These are phyloP conservation scores for Phaonia tiefii DNA, from an alignment of 2,888 invertebrate genomes.

Conservation along the genomic window DNA sequence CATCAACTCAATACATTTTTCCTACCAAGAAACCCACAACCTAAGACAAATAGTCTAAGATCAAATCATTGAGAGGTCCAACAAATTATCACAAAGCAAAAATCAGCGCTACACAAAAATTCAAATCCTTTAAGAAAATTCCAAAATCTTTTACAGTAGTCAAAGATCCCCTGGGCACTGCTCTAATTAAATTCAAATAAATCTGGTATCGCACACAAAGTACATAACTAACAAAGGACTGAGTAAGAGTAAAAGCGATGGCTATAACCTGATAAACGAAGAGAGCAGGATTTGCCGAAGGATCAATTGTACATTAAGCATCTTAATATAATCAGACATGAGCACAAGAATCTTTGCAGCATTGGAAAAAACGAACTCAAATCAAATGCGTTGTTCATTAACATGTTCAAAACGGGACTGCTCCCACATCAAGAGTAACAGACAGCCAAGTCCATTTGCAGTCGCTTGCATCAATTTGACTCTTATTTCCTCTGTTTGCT, in stretches of 20 bases:
- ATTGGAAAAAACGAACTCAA: slow-evolving; percentile 27
- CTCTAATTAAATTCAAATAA: slow-evolving; percentile 48
- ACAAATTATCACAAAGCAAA: slow-evolving; percentile 11
- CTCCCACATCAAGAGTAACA: neutral
- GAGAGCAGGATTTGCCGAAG: neutral
- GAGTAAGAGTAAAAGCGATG: neutral
- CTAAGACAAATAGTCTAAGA: no score
- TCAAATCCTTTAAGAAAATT: neutral
- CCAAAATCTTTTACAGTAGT: neutral
- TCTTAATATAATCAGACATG: slow-evolving; percentile 38
- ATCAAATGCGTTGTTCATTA: slow-evolving; percentile 45
- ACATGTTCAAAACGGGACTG: slow-evolving; percentile 45
- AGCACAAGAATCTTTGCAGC: neutral
- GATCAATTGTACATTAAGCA: slow-evolving; percentile 47
- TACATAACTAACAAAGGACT: no score
- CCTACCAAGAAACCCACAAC: no score
- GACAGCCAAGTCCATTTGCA: slow-evolving; percentile 30
- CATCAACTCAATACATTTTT: no score
- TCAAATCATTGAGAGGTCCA: no score
- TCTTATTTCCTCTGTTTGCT: slow-evolving; percentile 1
- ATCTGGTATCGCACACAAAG: slow-evolving; percentile 3
- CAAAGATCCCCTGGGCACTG: neutral
- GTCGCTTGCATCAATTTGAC: slow-evolving; percentile 8
- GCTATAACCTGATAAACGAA: no score
- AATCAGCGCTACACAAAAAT: neutral